phyloP scores from a whole-genome alignment of 2,113 vertebrate species.

The Coptodon bakossiorum region DNA sequence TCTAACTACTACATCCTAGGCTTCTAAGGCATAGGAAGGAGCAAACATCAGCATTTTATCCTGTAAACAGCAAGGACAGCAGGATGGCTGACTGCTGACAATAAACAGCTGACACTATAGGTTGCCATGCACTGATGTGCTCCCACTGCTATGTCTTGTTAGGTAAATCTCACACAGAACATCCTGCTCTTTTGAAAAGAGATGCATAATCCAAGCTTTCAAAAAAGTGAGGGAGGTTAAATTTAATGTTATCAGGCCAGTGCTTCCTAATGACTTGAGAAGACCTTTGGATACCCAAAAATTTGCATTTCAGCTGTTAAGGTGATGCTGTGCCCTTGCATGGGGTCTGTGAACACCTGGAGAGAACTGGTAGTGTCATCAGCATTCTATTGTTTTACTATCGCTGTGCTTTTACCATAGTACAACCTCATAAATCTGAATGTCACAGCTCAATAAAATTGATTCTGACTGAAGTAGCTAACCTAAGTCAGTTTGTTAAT shows the following conservation, averaged over 20 bases:
- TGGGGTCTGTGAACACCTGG: constrained; percentile 30
- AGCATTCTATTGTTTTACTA: constrained; percentile 30
- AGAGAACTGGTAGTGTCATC: constrained; percentile 32
- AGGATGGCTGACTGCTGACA: constrained; percentile 59
- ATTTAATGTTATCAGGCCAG: constrained; percentile 36
- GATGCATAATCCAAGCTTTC: constrained; percentile 14
- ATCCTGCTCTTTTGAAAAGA: constrained; percentile 15
- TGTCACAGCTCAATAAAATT: constrained; percentile 16
- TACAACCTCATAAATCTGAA: constrained; percentile 40
- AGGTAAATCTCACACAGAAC: constrained; percentile 29
- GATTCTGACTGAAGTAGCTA: constrained; percentile 5
- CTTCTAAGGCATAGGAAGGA: constrained; percentile 39
- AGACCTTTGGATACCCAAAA: constrained; percentile 21
- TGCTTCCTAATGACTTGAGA: constrained; percentile 22
- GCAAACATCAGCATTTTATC: constrained; percentile 66
- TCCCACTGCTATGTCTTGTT: constrained; percentile 30
- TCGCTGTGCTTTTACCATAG: constrained; percentile 14
- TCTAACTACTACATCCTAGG: constrained; percentile 30
- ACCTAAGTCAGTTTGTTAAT: not conserved
- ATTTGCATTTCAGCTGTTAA: constrained; percentile 41
- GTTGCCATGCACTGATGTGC: constrained; percentile 41
- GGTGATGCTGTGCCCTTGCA: constrained; percentile 13
- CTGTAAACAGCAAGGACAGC: constrained; percentile 64
- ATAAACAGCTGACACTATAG: constrained; percentile 67
- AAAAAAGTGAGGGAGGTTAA: constrained; percentile 27